Conservation (phyloP, 2,888 invertebrate species). For the Morpho deidamia region DNA sequence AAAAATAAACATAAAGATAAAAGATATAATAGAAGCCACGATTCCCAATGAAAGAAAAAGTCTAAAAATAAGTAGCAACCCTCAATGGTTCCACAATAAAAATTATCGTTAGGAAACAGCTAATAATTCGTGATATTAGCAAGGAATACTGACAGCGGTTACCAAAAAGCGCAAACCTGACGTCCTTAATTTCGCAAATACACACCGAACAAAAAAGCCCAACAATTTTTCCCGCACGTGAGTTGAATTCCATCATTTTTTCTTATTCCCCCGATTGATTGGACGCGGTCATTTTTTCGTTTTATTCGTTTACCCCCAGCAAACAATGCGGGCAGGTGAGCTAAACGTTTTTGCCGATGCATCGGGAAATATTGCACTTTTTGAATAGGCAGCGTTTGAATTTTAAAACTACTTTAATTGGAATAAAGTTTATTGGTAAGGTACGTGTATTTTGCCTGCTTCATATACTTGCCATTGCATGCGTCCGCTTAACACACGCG, state of each 20-base stretch:
- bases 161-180: slow-evolving; percentile 25
- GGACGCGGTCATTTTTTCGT: slow-evolving; percentile 50
- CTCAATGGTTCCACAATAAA: too few species aligned
- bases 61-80: too few species aligned
- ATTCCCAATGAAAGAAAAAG: too few species aligned
- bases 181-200: slow-evolving; percentile 28
- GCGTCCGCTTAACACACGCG: too few species aligned
- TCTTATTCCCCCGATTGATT: slow-evolving; percentile 68
- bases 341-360: slow-evolving; percentile 40
- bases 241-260: slow-evolving; percentile 66
- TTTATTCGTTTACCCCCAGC: slow-evolving; percentile 38
- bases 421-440: too few species aligned
- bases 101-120: neutral
- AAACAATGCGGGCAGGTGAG: slow-evolving; percentile 57
- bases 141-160: neutral
- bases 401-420: too few species aligned
- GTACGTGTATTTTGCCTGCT: too few species aligned
- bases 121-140: neutral
- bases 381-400: neutral
- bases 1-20: too few species aligned
- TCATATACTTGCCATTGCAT: too few species aligned
- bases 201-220: slow-evolving; percentile 48
- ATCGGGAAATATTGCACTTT: slow-evolving; percentile 24
- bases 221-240: slow-evolving; percentile 59
- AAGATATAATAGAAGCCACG: too few species aligned